Evolutionary conservation across 2,888 invertebrate genomes (phyloP).

Genomic region (Cetonia aurata): DNA sequence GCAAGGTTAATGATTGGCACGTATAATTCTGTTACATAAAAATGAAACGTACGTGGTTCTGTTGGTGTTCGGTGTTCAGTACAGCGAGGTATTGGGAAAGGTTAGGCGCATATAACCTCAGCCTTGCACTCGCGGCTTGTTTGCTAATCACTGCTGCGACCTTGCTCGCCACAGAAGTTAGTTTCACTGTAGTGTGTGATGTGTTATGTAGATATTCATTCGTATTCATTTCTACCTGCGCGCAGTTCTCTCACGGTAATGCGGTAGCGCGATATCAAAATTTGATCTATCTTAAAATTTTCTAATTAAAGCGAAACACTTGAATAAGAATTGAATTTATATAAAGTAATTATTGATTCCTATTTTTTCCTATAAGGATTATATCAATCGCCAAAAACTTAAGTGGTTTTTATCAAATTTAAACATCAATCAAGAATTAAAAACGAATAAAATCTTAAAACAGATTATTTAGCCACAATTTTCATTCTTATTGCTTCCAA

Average conservation of each 20-base stretch:
- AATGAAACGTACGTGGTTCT: slow-evolving; percentile 28
- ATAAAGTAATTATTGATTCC: too few species aligned
- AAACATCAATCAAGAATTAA: too few species aligned
- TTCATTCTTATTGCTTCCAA: too few species aligned
- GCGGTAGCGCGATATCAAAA: neutral
- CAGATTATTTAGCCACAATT: too few species aligned
- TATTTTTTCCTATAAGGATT: too few species aligned
- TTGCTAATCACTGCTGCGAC: slow-evolving; percentile 41
- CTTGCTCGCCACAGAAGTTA: slow-evolving; percentile 38
- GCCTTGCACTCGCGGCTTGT: slow-evolving; percentile 50
- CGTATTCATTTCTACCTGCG: slow-evolving; percentile 14
- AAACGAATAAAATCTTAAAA: too few species aligned
- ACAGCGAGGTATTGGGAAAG: slow-evolving; percentile 48
- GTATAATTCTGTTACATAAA: slow-evolving; percentile 40
- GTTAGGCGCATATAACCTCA: slow-evolving; percentile 52
- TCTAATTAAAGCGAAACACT: too few species aligned
- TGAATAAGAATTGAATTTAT: too few species aligned
- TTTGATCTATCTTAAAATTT: too few species aligned
- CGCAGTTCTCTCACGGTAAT: neutral
- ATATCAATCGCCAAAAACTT: too few species aligned
- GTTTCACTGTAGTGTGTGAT: slow-evolving; percentile 29
- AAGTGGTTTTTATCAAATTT: too few species aligned
- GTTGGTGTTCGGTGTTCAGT: slow-evolving; percentile 1
- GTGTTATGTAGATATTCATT: slow-evolving; percentile 26
- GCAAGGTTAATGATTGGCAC: slow-evolving; percentile 41